Evolutionary conservation across 35 echinoderm and acorn worm genomes (phyloP).

Genomic region (Patiria miniata): DNA sequence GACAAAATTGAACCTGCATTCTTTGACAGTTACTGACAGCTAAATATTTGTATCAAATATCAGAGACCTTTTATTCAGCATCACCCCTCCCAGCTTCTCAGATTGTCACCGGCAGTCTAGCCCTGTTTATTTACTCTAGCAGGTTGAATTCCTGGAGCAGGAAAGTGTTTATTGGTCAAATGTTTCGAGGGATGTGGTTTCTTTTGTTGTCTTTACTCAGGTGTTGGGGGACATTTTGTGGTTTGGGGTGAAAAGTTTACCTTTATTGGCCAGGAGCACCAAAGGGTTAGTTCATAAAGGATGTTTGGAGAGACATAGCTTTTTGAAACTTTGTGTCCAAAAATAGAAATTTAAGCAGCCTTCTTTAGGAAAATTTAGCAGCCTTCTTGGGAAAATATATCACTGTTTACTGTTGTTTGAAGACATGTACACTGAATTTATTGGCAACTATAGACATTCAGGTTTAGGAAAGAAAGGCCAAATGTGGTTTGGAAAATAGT

Average conservation of each 20-base stretch:
- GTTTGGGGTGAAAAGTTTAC: constrained; percentile 25
- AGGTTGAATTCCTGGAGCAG: background rate
- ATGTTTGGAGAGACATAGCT: too few species aligned
- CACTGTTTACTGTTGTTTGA: too few species aligned
- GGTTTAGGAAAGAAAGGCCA: too few species aligned
- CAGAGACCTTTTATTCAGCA: background rate
- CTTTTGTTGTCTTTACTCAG: background rate
- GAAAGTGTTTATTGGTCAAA: constrained; percentile 1
- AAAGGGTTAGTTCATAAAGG: background rate
- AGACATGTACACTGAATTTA: too few species aligned
- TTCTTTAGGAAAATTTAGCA: too few species aligned
- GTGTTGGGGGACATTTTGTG: background rate
- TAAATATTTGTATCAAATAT: constrained; percentile 17
- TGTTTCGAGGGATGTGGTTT: constrained; percentile 11
- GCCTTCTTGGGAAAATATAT: too few species aligned
- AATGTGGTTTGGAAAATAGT: too few species aligned
- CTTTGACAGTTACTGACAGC: constrained; percentile 21
- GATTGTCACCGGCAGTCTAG: background rate
- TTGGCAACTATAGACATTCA: too few species aligned
- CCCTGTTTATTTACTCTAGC: constrained; percentile 22
- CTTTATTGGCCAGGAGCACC: background rate
- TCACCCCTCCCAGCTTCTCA: background rate
- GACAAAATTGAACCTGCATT: background rate
- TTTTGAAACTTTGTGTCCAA: too few species aligned
- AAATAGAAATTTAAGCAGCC: too few species aligned